Base-by-base conservation (phyloP, 2,888 invertebrate species). In the Stegophylla sp. region DNA sequence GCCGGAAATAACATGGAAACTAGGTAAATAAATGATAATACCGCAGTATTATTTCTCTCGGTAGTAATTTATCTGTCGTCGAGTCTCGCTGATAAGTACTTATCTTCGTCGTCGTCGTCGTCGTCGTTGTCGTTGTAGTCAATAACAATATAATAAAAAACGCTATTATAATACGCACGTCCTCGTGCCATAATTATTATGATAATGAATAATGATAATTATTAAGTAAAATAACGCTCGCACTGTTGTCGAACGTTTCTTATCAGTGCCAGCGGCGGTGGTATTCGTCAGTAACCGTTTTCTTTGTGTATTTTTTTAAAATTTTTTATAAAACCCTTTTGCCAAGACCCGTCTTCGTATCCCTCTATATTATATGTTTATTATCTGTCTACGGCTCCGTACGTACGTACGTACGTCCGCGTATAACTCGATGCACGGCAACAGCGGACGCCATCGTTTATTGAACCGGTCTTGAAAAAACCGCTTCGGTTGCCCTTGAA, bases 391-490 rank as follows among this genome's bases (percentile, higher is more conserved):
- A 45, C 26, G 15, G 12, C 9, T n/a, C n/a, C n/a, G 43, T 2
- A 41, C 28, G 9, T 15, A 59, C 4, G 2, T 2, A 28, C 13
- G 13, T 28, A 48, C 69, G 74, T 20, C 53, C 41, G 51, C 41
- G 26, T 66, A 51, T 17, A 64, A 66, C 75, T 66, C 15, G 66
- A 53, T 34, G 61, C 61, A 71, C 45, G 79, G 69, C 69, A 61
- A 61, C 69, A 61, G 79, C 71, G 79, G 79, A 79, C 79, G 79
- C 79, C 79, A 71, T 71, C 79, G 79, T 79, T 79, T 79, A 61
- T 79, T 79, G 79, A 79, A 79, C 79, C 79, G 79, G 79, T 79
- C 79, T 79, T 79, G 79, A 79, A 79, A 79, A 79, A 79, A 79
- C 79, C 79, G 79, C 79, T 79, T 79, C 79, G 51, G 71, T 79